Percentiles rank a stretch among this genome's conserved stretches.
Conservation (phyloP, 2,113 vertebrate species). For the Lathamus discolor region DNA sequence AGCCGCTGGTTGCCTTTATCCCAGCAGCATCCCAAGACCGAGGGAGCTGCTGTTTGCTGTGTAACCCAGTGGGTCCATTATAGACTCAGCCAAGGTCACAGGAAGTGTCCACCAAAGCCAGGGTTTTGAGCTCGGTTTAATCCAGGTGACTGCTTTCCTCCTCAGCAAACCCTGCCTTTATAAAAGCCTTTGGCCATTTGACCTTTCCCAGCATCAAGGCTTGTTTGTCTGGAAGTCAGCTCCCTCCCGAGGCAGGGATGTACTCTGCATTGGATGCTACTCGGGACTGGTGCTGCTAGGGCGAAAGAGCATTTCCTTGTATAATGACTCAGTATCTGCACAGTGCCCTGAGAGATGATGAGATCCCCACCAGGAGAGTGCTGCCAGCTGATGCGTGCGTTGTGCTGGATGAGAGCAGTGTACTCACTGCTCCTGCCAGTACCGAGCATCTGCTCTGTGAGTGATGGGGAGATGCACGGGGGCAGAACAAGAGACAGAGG, state of each 20-base stretch:
- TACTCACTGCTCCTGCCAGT: neutral
- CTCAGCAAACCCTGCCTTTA: neutral
- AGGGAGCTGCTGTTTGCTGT: neutral
- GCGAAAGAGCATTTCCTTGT: neutral
- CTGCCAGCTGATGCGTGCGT: fast-evolving
- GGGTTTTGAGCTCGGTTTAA: neutral
- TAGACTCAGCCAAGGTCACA: neutral
- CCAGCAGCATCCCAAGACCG: fast-evolving
- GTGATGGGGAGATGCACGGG: neutral
- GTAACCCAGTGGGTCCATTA: neutral
- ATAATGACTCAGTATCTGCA: neutral
- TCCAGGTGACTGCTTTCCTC: neutral
- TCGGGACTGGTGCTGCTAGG: neutral
- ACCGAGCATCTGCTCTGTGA: neutral
- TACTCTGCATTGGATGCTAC: neutral
- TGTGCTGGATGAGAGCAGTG: fast-evolving
- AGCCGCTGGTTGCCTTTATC: fast-evolving
- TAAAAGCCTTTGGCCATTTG: neutral
- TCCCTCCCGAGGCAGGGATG: neutral
- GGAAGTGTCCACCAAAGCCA: neutral
- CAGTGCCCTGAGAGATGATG: neutral
- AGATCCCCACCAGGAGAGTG: neutral
- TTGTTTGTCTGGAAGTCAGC: neutral
- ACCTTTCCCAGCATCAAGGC: neutral
- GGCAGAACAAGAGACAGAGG: neutral